Percentiles rank a stretch among this genome's conserved stretches.
These are phyloP conservation scores for Oophaga sylvatica DNA, from an alignment of 2,797 vertebrate species.

Conservation along the genomic window DNA sequence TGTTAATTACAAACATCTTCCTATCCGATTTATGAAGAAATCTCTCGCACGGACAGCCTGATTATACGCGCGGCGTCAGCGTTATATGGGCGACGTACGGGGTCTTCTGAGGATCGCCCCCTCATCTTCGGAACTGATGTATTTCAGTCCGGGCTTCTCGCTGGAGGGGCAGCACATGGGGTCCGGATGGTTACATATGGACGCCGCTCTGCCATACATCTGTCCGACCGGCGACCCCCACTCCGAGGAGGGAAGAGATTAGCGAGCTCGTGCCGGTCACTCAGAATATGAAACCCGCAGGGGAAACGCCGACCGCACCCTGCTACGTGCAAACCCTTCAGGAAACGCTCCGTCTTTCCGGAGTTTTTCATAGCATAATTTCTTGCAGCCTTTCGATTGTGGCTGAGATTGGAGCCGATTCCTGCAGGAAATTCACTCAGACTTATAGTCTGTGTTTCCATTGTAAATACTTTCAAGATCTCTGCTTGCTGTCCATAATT, in stretches of 20 bases:
- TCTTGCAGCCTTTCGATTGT: too few relatives aligned
- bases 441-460: not conserved
- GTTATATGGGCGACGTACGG: not conserved
- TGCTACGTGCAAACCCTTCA: not conserved
- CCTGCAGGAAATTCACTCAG: too few relatives aligned
- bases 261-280: not conserved
- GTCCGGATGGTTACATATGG: conserved; percentile 2
- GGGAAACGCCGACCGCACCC: not conserved
- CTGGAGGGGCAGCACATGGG: not conserved
- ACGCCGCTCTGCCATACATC: not conserved
- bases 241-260: not conserved
- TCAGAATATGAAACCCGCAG: not conserved
- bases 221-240: not conserved
- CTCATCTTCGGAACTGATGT: not conserved
- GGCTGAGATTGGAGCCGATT: too few relatives aligned
- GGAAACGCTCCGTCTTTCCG: too few relatives aligned
- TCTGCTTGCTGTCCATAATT: not conserved
- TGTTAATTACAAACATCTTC: conserved; percentile 17
- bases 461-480: not conserved
- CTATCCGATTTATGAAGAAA: not conserved
- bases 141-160: not conserved
- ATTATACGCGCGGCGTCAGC: not conserved
- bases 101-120: not conserved
- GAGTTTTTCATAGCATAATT: too few relatives aligned
- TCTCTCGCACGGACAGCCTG: not conserved